Percentiles rank a stretch among this genome's conserved stretches.
These are phyloP conservation scores for Globodera ellingtonae DNA, from an alignment of 1,140 invertebrate species.

Conservation along the genomic window DNA sequence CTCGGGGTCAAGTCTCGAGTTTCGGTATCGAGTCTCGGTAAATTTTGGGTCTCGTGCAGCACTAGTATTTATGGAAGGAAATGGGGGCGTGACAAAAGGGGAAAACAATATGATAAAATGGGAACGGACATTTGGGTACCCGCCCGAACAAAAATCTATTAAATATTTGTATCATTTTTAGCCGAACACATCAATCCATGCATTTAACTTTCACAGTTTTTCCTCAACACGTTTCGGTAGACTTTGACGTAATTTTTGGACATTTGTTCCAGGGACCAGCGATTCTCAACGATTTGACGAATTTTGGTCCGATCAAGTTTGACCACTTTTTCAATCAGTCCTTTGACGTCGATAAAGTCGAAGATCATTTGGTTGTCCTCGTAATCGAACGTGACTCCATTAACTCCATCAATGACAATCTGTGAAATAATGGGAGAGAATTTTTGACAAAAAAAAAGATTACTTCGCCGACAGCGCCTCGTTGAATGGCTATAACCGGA, in stretches of 20 bases:
- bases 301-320: not conserved
- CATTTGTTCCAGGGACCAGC: not conserved
- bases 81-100: too few relatives aligned
- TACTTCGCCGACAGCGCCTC: conserved; percentile 29
- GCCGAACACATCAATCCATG: too few relatives aligned
- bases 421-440: not conserved
- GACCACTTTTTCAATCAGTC: not conserved
- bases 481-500: conserved; percentile 21
- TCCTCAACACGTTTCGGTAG: not conserved
- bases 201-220: not conserved
- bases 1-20: too few relatives aligned
- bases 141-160: too few relatives aligned
- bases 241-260: not conserved
- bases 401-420: not conserved
- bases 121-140: too few relatives aligned
- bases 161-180: too few relatives aligned
- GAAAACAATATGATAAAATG: too few relatives aligned
- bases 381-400: not conserved
- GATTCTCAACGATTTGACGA: not conserved
- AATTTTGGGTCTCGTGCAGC: too few relatives aligned
- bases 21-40: too few relatives aligned
- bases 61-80: too few relatives aligned
- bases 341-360: not conserved
- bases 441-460: not conserved
- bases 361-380: not conserved